Percentiles rank a stretch among this genome's conserved stretches.
phyloP scores from a whole-genome alignment of 2,888 invertebrate genomes.

The Sphinx pinastri region DNA sequence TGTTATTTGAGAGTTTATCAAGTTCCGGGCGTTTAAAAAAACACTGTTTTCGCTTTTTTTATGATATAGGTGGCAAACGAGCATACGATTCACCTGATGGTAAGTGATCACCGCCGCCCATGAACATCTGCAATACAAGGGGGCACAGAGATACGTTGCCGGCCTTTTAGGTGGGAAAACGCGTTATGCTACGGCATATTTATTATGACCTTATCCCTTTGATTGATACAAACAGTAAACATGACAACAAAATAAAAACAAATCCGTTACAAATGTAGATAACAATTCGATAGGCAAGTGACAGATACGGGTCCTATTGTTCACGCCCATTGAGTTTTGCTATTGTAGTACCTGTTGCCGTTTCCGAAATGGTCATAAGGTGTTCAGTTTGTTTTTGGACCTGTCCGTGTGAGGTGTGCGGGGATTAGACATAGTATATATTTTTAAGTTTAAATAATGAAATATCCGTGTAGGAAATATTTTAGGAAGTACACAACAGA shows the following conservation, averaged over 20 bases:
- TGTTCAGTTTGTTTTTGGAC: conserved; percentile 71
- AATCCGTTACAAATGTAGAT: conserved; percentile 25
- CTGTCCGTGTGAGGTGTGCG: conserved; percentile 75
- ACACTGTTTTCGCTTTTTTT: too few relatives aligned
- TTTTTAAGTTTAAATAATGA: conserved; percentile 57
- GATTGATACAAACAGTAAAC: conserved; percentile 14
- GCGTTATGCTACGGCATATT: too few relatives aligned
- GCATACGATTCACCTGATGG: too few relatives aligned
- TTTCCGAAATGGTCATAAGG: conserved; percentile 77
- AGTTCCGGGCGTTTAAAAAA: too few relatives aligned
- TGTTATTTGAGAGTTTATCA: too few relatives aligned
- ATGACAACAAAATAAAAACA: background rate
- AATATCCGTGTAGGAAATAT: conserved; percentile 68
- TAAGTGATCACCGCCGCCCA: too few relatives aligned
- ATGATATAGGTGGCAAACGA: too few relatives aligned
- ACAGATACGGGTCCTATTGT: conserved; percentile 44
- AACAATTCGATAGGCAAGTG: conserved; percentile 24
- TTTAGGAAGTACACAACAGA: conserved; percentile 55
- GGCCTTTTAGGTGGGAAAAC: too few relatives aligned
- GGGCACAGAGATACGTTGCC: too few relatives aligned
- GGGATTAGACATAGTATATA: conserved; percentile 28
- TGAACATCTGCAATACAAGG: too few relatives aligned
- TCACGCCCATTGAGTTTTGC: conserved; percentile 40
- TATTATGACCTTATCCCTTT: background rate
- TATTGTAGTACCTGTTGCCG: conserved; percentile 68